A percentile compares a stretch with the other conserved stretches of the same genome.
Evolutionary conservation across 2,797 vertebrate genomes (phyloP).

Genomic region (Aeoliscus strigatus): DNA sequence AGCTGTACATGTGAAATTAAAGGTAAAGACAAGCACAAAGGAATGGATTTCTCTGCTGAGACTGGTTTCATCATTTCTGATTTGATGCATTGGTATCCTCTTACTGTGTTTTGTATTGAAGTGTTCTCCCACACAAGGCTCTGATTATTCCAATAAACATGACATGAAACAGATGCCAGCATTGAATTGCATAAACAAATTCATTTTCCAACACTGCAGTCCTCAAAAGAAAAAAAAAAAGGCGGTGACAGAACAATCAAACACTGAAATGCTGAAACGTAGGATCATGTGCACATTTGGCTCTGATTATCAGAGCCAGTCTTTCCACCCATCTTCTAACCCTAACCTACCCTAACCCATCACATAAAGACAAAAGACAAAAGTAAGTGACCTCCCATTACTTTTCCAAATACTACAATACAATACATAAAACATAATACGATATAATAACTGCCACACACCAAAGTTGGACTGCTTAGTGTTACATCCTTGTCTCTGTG

Average conservation of each 20-base stretch:
- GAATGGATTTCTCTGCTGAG: constrained; percentile 9
- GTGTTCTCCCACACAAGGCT: constrained; percentile 7
- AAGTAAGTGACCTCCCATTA: no score
- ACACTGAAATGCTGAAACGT: constrained; percentile 15
- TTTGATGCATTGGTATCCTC: constrained; percentile 17
- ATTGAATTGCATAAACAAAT: constrained; percentile 23
- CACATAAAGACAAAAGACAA: no score
- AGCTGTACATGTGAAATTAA: constrained; percentile 13
- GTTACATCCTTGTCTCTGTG: no score
- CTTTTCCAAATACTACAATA: no score
- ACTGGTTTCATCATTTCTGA: constrained; percentile 18
- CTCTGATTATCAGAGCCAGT: no score
- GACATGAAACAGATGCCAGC: constrained; percentile 35
- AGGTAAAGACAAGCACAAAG: neutral
- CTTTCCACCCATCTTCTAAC: no score
- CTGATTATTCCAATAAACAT: constrained; percentile 32
- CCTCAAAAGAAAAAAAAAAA: constrained; percentile 7
- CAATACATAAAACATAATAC: no score
- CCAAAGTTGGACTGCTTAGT: no score
- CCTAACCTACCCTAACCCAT: no score
- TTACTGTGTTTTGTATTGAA: constrained; percentile 15
- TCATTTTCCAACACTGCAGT: constrained; percentile 5
- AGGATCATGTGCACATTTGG: neutral
- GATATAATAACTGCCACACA: no score
- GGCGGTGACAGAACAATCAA: constrained; percentile 15